Conservation (phyloP, 2,888 invertebrate species). For the Synergus umbraculus region DNA sequence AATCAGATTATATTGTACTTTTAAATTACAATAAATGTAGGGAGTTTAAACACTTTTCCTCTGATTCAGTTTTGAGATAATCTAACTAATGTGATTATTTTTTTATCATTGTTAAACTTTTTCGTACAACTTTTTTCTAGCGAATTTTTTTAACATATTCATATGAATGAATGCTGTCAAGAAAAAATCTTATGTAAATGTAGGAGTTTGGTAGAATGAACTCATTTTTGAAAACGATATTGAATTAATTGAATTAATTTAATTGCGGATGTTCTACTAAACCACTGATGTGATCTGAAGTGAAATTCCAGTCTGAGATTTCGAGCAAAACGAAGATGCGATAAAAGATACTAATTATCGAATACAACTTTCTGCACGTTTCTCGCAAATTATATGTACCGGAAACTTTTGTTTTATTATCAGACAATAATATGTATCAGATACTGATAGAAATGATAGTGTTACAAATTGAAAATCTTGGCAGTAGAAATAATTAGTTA, state of each 20-base stretch:
- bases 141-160: too few relatives aligned
- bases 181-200: too few relatives aligned
- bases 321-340: constrained; percentile 31
- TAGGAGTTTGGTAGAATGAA: neutral
- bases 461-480: neutral
- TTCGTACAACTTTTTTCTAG: too few relatives aligned
- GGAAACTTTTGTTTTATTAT: constrained; percentile 29
- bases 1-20: neutral
- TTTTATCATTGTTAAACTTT: too few relatives aligned
- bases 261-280: neutral
- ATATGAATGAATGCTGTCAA: too few relatives aligned
- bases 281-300: neutral
- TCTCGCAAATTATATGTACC: constrained; percentile 30
- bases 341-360: constrained; percentile 41
- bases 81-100: neutral
- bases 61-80: neutral
- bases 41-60: neutral
- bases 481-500: neutral
- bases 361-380: constrained; percentile 19
- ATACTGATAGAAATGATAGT: neutral
- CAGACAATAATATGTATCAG: neutral
- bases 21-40: neutral
- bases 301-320: constrained; percentile 8
- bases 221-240: neutral
- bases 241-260: neutral